phyloP scores from a whole-genome alignment of 2,113 vertebrate genomes.

The Prunella himalayana region DNA sequence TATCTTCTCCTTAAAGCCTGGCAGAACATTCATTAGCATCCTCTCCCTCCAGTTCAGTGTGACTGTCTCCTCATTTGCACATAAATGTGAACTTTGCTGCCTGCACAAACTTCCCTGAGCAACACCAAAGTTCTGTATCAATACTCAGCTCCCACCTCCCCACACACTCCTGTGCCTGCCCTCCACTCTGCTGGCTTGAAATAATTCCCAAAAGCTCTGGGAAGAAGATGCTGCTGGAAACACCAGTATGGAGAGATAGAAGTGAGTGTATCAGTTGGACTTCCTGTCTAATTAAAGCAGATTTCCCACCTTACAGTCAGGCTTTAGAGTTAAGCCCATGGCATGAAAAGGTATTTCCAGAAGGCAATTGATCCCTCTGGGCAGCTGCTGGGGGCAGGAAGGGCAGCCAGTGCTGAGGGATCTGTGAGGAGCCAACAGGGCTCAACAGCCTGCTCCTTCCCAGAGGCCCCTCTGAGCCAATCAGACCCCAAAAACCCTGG shows the following conservation, averaged over 20 bases:
- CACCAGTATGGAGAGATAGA: neutral
- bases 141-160: neutral
- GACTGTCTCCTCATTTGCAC: conserved; percentile 55
- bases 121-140: neutral
- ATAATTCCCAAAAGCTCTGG: neutral
- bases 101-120: neutral
- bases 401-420: neutral
- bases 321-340: neutral
- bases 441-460: neutral
- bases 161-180: neutral
- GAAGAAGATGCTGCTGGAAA: neutral
- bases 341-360: neutral
- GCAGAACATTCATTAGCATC: conserved; percentile 58
- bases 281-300: neutral
- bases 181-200: neutral
- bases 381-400: neutral
- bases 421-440: neutral
- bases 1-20: conserved; percentile 61
- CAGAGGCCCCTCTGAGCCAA: neutral
- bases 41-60: conserved; percentile 10
- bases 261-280: neutral
- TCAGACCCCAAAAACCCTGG: neutral
- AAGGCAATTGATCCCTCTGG: neutral
- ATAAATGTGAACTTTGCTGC: conserved; percentile 51
- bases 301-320: neutral